A percentile compares a stretch with the other conserved stretches of the same genome.
These are phyloP conservation scores for Rhinoderma darwinii DNA, from an alignment of 2,113 vertebrate species.

Conservation along the genomic window DNA sequence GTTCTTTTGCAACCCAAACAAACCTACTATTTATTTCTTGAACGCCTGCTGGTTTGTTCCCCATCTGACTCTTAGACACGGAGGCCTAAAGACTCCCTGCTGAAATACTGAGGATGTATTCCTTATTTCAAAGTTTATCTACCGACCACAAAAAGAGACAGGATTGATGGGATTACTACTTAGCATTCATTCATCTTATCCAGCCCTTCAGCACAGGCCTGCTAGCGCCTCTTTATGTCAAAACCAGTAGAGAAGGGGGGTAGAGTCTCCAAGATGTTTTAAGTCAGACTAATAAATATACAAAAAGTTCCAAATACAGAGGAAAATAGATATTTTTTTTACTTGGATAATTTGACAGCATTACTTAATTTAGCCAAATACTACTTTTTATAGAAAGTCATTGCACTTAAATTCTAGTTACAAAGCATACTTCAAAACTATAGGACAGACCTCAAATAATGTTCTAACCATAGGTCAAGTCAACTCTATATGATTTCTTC, in stretches of 20 bases:
- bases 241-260: not conserved
- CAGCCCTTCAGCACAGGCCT: slow-evolving; percentile 33
- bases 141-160: slow-evolving; percentile 70
- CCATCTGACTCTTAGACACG: slow-evolving; percentile 62
- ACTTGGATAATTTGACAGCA: not conserved
- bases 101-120: slow-evolving; percentile 68
- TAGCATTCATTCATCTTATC: slow-evolving; percentile 42
- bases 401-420: not conserved
- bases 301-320: not conserved
- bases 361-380: not conserved
- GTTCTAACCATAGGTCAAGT: not conserved
- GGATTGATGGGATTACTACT: slow-evolving; percentile 61
- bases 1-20: slow-evolving; percentile 42
- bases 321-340: not conserved
- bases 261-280: not conserved
- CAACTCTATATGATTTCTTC: too few relatives aligned
- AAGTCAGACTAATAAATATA: slow-evolving; percentile 1
- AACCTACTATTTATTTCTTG: slow-evolving; percentile 64
- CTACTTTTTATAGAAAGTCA: not conserved
- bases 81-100: slow-evolving; percentile 63
- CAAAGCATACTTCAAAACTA: too few relatives aligned
- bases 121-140: slow-evolving; percentile 76
- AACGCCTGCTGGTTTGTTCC: slow-evolving; percentile 65
- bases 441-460: not conserved
- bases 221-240: not conserved